phyloP scores from a whole-genome alignment of 2,113 vertebrate species.

The Antennarius striatus region DNA sequence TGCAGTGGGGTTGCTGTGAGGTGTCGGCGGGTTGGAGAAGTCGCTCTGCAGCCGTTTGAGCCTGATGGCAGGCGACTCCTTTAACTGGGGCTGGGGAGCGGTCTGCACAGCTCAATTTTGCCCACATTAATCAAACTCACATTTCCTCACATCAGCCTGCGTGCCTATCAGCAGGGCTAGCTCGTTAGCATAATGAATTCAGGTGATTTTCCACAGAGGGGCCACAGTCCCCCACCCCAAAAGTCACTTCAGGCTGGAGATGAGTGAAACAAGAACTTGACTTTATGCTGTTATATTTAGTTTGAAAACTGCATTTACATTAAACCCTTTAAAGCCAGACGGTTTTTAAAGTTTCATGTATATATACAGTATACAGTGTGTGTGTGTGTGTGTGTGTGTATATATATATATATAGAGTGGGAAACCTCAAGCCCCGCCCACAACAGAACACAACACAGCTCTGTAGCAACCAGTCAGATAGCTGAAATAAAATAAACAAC shows the following conservation, averaged over 20 bases:
- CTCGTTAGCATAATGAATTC: slow-evolving; percentile 78
- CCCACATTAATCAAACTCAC: slow-evolving; percentile 80
- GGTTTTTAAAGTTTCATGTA: background rate
- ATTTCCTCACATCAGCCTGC: slow-evolving; percentile 76
- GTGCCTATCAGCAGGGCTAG: slow-evolving; percentile 66
- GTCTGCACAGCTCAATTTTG: slow-evolving; percentile 73
- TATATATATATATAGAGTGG: too few species aligned
- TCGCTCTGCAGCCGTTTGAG: slow-evolving; percentile 61
- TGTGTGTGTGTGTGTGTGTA: too few species aligned
- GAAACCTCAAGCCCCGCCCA: too few species aligned
- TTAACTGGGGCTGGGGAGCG: slow-evolving; percentile 72
- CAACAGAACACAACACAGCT: too few species aligned
- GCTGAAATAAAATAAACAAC: too few species aligned
- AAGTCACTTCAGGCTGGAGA: slow-evolving; percentile 1
- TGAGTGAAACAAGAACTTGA: slow-evolving; percentile 36
- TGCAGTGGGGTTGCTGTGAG: slow-evolving; percentile 56
- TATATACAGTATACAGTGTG: too few species aligned
- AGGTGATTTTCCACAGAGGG: slow-evolving; percentile 66
- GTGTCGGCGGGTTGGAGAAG: slow-evolving; percentile 31
- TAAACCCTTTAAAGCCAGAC: background rate
- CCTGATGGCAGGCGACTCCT: slow-evolving; percentile 74
- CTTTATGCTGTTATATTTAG: slow-evolving; percentile 3
- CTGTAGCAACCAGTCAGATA: too few species aligned
- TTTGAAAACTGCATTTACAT: slow-evolving; percentile 5
- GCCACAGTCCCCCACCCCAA: slow-evolving; percentile 35